phyloP scores from a whole-genome alignment of 2,888 invertebrate species.

The Pantelozetes paolii region DNA sequence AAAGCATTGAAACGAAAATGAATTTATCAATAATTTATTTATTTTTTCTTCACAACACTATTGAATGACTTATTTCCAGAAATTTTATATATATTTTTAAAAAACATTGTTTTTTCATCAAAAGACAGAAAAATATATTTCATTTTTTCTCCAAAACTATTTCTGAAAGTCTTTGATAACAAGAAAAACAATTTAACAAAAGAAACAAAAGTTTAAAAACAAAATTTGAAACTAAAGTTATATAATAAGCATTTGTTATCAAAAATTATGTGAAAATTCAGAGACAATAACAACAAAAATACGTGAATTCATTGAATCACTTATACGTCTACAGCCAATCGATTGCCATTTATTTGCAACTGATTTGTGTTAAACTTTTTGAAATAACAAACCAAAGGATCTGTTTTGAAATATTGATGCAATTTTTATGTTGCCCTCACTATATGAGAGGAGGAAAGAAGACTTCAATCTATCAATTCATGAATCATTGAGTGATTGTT shows the following conservation, averaged over 20 bases:
- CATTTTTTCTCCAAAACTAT: neutral
- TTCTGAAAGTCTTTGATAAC: neutral
- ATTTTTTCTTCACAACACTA: neutral
- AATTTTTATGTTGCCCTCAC: too few species aligned
- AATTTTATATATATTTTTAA: neutral
- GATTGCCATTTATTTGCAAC: too few species aligned
- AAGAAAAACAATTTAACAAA: neutral
- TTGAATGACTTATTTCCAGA: neutral
- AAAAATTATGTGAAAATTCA: too few species aligned
- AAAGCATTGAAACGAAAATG: neutral
- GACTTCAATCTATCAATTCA: neutral
- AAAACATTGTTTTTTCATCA: neutral
- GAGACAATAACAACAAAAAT: too few species aligned
- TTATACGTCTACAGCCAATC: too few species aligned
- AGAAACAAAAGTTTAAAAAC: neutral
- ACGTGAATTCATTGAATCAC: too few species aligned
- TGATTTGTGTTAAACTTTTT: too few species aligned
- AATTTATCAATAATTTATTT: neutral
- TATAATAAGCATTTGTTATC: neutral
- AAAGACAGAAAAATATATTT: neutral
- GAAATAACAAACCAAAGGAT: too few species aligned
- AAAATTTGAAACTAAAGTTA: slow-evolving; percentile 6
- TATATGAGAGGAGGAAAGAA: too few species aligned
- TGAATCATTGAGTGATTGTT: neutral
- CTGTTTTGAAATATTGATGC: too few species aligned